phyloP scores from a whole-genome alignment of 1,140 invertebrate species.

The Drosophila truncata region DNA sequence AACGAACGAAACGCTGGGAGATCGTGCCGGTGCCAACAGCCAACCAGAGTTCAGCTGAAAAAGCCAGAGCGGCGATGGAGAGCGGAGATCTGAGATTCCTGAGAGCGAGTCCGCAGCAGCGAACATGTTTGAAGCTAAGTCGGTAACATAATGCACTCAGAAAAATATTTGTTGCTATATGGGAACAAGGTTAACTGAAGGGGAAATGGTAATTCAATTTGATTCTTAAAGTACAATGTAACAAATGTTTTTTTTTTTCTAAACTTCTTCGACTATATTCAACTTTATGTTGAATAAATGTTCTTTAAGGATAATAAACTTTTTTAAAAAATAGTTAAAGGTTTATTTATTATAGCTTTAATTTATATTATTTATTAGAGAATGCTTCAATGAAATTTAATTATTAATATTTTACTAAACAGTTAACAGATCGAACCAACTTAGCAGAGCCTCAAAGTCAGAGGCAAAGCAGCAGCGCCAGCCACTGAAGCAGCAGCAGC shows the following conservation, averaged over 20 bases:
- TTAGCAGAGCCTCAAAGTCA: constrained; percentile 27
- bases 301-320: no score
- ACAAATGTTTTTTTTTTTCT: no score
- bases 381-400: not conserved
- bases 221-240: not conserved
- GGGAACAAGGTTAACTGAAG: no score
- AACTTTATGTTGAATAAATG: not conserved
- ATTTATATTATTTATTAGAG: not conserved
- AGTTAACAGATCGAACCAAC: constrained; percentile 22
- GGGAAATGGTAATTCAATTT: not conserved
- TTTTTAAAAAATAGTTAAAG: no score
- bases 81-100: constrained; percentile 1
- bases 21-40: constrained; percentile 71
- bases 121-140: constrained; percentile 43
- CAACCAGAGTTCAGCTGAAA: constrained; percentile 69
- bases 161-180: not conserved
- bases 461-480: not conserved
- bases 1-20: constrained; percentile 69
- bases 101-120: constrained; percentile 5
- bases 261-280: no score
- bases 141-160: constrained; percentile 32
- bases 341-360: not conserved
- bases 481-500: not conserved
- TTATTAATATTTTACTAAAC: no score
- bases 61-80: constrained; percentile 4